Evolutionary conservation across 37 sponge, comb jelly and placozoan genomes (phyloP).

Genomic region (Chondrosia reniformis): DNA sequence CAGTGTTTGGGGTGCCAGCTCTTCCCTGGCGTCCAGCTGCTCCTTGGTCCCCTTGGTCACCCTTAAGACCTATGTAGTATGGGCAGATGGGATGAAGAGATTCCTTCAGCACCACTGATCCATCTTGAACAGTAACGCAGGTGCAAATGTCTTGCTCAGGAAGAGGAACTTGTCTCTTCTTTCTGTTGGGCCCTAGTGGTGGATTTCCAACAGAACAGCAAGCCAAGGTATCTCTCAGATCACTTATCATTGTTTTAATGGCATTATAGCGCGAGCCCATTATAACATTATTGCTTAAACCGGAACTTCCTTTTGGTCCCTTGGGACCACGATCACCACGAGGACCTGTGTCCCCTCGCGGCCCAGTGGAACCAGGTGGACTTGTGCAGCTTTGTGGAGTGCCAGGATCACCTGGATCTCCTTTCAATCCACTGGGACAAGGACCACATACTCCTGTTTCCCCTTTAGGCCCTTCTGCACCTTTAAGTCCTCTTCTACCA

Average conservation of each 20-base stretch:
- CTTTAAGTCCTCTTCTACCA: background rate
- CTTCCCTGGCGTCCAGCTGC: background rate
- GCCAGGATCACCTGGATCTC: background rate
- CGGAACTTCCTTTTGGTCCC: background rate
- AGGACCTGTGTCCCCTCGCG: background rate
- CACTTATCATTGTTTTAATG: too few relatives aligned
- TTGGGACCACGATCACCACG: background rate
- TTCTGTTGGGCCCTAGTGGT: too few relatives aligned
- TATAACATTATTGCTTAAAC: background rate
- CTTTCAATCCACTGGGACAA: background rate
- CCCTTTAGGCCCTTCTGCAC: background rate
- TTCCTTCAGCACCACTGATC: too few relatives aligned
- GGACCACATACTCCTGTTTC: too few relatives aligned
- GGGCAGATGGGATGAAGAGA: background rate
- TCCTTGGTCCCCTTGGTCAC: background rate
- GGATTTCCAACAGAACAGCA: too few relatives aligned
- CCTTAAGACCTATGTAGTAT: background rate
- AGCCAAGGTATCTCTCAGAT: too few relatives aligned
- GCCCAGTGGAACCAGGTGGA: background rate
- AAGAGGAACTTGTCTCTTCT: too few relatives aligned
- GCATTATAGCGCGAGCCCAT: too few relatives aligned
- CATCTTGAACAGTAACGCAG: too few relatives aligned
- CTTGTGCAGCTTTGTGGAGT: background rate
- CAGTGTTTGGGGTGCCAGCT: background rate
- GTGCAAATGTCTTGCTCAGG: too few relatives aligned